Evolutionary conservation across 1,140 invertebrate species (phyloP).

Genomic region (Neuroterus valhalla): DNA sequence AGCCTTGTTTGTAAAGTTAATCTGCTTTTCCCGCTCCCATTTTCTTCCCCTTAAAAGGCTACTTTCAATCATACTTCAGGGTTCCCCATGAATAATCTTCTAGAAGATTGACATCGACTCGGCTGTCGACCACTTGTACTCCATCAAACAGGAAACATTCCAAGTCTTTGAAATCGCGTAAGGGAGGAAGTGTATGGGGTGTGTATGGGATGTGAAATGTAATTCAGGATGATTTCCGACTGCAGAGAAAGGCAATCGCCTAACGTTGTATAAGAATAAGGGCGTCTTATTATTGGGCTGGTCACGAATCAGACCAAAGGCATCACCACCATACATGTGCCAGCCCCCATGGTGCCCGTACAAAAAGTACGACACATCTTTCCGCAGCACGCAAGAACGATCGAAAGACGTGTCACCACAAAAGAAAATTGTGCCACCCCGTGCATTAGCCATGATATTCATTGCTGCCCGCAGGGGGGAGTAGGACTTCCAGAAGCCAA

Average conservation of each 20-base stretch:
- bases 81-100: neutral
- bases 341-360: constrained; percentile 42
- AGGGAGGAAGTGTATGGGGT: neutral
- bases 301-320: constrained; percentile 27
- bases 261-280: neutral
- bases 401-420: constrained; percentile 23
- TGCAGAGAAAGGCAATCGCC: constrained; percentile 13
- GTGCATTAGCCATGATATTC: constrained; percentile 25
- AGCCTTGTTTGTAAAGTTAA: no score
- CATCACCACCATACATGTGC: constrained; percentile 37
- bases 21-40: no score
- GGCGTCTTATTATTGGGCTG: constrained; percentile 28
- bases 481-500: constrained; percentile 15
- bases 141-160: constrained; percentile 1
- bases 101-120: neutral
- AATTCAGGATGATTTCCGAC: neutral
- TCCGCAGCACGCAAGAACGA: constrained; percentile 34
- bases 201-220: no score
- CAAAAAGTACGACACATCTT: constrained; percentile 43
- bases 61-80: no score
- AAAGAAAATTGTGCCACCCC: constrained; percentile 21
- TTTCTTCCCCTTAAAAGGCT: no score
- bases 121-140: neutral
- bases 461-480: neutral
- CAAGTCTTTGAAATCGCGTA: neutral